phyloP scores from a whole-genome alignment of 2,113 vertebrate species.

The Phylloscopus trochilus region DNA sequence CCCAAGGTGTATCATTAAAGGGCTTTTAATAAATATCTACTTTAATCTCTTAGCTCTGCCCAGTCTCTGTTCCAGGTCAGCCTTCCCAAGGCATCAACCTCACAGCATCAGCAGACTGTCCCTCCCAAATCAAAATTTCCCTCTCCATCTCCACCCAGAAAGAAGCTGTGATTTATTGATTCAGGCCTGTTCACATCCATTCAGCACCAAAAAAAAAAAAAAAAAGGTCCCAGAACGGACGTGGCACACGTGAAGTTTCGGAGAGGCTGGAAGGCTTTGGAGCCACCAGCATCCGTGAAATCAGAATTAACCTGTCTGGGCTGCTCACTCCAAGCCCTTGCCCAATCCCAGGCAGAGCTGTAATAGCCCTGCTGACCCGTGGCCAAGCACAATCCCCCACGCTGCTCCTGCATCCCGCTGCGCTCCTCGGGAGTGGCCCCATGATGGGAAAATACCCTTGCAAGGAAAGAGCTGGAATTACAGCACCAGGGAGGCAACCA shows the following conservation, averaged over 20 bases:
- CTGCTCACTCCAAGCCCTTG: neutral
- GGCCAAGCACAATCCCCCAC: neutral
- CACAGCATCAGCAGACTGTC: neutral
- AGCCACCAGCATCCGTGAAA: neutral
- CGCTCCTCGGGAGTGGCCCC: neutral
- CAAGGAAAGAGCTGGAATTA: conserved; percentile 26
- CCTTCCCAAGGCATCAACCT: neutral
- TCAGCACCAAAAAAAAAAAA: neutral
- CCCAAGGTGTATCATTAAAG: neutral
- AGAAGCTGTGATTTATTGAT: neutral
- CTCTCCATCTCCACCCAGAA: neutral
- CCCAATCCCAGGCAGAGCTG: neutral
- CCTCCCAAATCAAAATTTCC: neutral
- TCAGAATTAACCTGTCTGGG: neutral
- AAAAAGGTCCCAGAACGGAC: neutral
- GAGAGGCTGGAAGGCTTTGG: neutral
- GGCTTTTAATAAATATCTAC: neutral
- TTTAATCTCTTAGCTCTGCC: neutral
- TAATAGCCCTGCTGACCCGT: neutral
- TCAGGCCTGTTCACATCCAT: neutral
- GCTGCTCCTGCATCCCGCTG: neutral
- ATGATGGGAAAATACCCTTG: conserved; percentile 21
- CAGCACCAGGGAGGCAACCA: neutral
- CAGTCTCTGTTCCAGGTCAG: neutral
- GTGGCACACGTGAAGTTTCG: neutral